Base-by-base conservation (phyloP, 2,113 vertebrate genomes). In the Notothenia rossii region DNA sequence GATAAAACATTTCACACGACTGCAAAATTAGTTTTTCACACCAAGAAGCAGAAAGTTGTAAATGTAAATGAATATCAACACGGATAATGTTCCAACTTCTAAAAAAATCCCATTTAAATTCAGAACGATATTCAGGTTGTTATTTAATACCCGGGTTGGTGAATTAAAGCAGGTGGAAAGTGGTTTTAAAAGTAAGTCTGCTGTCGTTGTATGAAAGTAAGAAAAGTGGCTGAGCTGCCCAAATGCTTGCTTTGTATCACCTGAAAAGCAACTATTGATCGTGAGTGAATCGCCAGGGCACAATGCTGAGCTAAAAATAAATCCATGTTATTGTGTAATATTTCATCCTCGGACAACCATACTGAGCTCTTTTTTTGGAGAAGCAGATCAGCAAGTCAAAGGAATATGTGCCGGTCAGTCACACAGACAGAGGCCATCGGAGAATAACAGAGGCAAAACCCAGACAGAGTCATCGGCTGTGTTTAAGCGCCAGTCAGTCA, bases 241-340 rank as follows among this genome's bases (percentile, higher is more conserved):
- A 70, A 77, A 72, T 54, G 63, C 85, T 79, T 73, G 82, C 82
- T 82, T 79, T 85, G 72, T 79, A 55, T 71, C 86, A 63, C 72
- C 77, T 88, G 65, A 86, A 75, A 72, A 82, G 80, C 86, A 25
- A 54, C 70, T 67, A 88, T 84, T 54, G 87, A 89, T 83, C 7
- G 61, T 55, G 82, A 79, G 58, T 48, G 74, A 84, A 75, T 36
- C 20, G 66, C 75, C 15, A 56, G 14, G 12, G 81, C 80, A 70
- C 83, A 64, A 84, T 77, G 85, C 43, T 8, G 68, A 49, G 66
- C 74, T 72, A 58, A 72, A 72, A 77, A 81, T 46, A 84, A 84
- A 87, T 75, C 75, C n/a, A 18, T 61, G 66, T 68, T 86, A 68
- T 51, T 79, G 82, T 77, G 79, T 73, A 68, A 84, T 73, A 79